Conservation (phyloP, 1,140 invertebrate species). For the Acromyrmex charruanus region DNA sequence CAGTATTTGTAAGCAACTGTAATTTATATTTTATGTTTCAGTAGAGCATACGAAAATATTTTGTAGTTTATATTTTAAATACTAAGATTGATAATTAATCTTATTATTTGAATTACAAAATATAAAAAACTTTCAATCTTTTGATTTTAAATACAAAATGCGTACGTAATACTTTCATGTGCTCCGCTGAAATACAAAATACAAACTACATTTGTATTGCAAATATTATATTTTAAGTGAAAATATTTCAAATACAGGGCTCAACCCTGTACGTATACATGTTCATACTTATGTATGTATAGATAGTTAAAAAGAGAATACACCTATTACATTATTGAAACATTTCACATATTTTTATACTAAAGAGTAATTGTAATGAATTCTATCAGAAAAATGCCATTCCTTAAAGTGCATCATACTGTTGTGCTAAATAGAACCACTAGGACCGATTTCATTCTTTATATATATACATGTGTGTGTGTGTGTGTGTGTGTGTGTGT, state of each 20-base stretch:
- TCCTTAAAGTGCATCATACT: background rate
- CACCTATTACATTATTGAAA: constrained; percentile 30
- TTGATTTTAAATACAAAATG: too few species aligned
- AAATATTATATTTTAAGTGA: background rate
- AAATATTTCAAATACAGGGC: too few species aligned
- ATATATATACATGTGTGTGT: background rate
- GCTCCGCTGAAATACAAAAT: too few species aligned
- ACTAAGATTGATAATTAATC: too few species aligned
- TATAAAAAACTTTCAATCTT: too few species aligned
- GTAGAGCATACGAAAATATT: too few species aligned
- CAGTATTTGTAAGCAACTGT: too few species aligned
- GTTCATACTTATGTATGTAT: background rate
- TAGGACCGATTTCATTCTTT: background rate
- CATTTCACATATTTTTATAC: constrained; percentile 1
- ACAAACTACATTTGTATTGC: background rate
- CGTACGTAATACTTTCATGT: too few species aligned
- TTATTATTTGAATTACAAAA: too few species aligned
- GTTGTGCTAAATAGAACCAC: background rate
- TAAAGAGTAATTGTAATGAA: constrained; percentile 10
- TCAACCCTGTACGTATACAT: background rate
- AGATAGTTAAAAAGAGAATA: constrained; percentile 46
- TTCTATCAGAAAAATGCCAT: constrained; percentile 15
- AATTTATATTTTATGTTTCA: too few species aligned
- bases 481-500: too few species aligned
- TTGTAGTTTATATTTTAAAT: too few species aligned